phyloP scores from a whole-genome alignment of 92 coral and sea anemone genomes.

The Umimayanthus chanpuru region DNA sequence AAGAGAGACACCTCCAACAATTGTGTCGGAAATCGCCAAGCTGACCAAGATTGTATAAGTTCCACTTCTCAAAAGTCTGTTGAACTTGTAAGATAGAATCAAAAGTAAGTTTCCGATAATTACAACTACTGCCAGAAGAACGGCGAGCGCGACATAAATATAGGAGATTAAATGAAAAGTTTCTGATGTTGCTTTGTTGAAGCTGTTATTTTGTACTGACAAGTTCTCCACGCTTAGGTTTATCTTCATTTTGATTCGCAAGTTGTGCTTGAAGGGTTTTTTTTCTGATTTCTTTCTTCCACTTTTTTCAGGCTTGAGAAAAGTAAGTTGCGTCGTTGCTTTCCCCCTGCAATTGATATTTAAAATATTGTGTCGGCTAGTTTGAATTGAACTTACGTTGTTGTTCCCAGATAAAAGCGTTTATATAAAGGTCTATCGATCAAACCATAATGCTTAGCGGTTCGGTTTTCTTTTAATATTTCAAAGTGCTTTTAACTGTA shows the following conservation, averaged over 20 bases:
- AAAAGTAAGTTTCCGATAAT: constrained; percentile 68
- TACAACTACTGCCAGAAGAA: constrained; percentile 52
- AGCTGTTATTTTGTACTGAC: neutral
- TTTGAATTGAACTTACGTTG: neutral
- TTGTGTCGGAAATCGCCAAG: constrained; percentile 69
- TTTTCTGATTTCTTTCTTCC: neutral
- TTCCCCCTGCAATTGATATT: no score
- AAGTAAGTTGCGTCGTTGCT: neutral
- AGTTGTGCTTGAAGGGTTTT: neutral
- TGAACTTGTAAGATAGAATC: constrained; percentile 65
- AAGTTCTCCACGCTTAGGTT: neutral
- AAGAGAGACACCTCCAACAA: constrained; percentile 73
- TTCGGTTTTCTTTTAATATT: neutral
- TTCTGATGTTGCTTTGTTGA: neutral
- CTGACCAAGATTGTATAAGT: constrained; percentile 73
- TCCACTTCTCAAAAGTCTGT: constrained; percentile 64
- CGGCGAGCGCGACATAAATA: constrained; percentile 57
- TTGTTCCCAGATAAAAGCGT: neutral
- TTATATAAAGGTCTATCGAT: neutral
- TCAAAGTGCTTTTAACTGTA: constrained; percentile 1
- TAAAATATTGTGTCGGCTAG: neutral
- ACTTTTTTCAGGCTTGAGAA: neutral
- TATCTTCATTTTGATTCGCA: neutral
- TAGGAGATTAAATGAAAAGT: neutral
- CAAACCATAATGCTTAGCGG: constrained; percentile 25